Conservation (phyloP, 2,888 invertebrate genomes). For the Petrolisthes manimaculis region DNA sequence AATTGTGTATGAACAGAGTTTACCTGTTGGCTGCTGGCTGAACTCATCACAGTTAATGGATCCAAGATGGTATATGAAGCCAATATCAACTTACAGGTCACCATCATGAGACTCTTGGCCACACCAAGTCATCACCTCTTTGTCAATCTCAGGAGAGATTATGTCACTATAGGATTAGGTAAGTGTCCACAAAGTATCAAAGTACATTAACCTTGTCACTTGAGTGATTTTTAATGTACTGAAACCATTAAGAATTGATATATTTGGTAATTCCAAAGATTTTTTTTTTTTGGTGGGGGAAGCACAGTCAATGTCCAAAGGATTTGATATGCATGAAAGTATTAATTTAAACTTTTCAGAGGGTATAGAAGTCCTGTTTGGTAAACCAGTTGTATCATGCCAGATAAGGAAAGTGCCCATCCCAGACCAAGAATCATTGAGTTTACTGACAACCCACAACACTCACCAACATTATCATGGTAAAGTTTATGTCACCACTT, state of each 20-base stretch:
- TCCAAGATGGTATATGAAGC: slow-evolving; percentile 44
- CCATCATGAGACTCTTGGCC: slow-evolving; percentile 55
- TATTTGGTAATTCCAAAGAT: too few species aligned
- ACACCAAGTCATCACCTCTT: slow-evolving; percentile 46
- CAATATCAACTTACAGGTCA: slow-evolving; percentile 50
- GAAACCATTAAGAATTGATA: too few species aligned
- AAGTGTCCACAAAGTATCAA: neutral
- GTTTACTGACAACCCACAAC: slow-evolving; percentile 28
- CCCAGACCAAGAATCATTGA: slow-evolving; percentile 41
- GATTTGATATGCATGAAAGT: neutral
- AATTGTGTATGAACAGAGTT: slow-evolving; percentile 45
- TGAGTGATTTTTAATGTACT: too few species aligned
- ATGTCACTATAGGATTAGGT: slow-evolving; percentile 54
- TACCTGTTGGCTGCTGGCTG: slow-evolving; percentile 55
- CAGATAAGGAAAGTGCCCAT: slow-evolving; percentile 36
- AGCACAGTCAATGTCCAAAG: neutral
- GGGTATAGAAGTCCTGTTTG: slow-evolving; percentile 51
- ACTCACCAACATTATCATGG: slow-evolving; percentile 42
- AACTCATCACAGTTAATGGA: slow-evolving; percentile 51
- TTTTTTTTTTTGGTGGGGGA: too few species aligned
- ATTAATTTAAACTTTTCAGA: slow-evolving; percentile 34
- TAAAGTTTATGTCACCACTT: neutral
- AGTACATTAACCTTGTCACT: too few species aligned
- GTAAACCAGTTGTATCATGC: slow-evolving; percentile 25
- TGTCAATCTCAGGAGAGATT: slow-evolving; percentile 38